Evolutionary conservation across 2,888 invertebrate species (phyloP), one percentile per base, ranked within the genome.

Genomic region (Cheiracanthium punctorium): DNA sequence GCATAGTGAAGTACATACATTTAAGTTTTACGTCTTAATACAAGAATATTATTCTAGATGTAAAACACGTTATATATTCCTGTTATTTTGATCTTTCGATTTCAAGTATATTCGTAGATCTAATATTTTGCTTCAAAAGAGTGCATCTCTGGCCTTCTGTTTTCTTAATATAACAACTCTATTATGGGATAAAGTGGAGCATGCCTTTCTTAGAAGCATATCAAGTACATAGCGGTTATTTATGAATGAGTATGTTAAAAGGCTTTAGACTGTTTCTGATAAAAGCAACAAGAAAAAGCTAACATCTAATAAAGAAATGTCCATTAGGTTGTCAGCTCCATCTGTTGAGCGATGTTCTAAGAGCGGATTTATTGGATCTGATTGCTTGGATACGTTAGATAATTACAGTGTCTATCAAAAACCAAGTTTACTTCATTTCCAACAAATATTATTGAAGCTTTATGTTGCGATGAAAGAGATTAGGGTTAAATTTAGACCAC

Each of bases 351-450:
- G 43, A 67, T 58, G 58, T 24, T 24, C 58, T 5, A 24, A 58
- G 58, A 58, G 20, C 24, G 58, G 58, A 58, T 58, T 58, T 58
- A 84, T 84, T 84, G 79, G 79, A 84, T 73, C 77, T 84, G 84
- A 84, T 84, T 79, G 84, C 67, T 84, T 69, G 73, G 84, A 84
- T 79, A 84, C 84, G 84, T 79, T 79, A 86, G 86, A 86, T 86
- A 86, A 86, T 86, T 86, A 86, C 80, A 80, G 80, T 86, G 86
- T 86, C 86, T 71, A 86, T 86, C 86, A 86, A 86, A 80, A 76
- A 76, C 82, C 76, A 76, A 67, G 65, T 30, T 58, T 58, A 58
- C 24, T 58, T 58, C 58, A 2, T 24, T 12, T 5, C 24, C 24
- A 24, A 58, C 58, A 58, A 58, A 58, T 58, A 58, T 58, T 58